These are phyloP conservation scores for Rana temporaria DNA, from an alignment of 2,113 vertebrate species.

Conservation along the genomic window DNA sequence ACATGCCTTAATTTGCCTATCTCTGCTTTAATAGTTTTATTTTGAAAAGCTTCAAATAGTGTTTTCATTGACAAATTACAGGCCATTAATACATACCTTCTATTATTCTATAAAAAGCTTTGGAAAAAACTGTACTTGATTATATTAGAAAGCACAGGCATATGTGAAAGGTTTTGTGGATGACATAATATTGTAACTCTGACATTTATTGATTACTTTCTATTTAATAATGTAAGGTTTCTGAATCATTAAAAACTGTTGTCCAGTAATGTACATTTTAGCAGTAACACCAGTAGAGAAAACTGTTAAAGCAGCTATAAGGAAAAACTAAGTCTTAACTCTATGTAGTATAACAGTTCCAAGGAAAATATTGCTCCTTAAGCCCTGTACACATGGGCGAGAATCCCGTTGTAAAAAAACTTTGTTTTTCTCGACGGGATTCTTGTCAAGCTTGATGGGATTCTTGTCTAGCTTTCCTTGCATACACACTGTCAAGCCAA, in stretches of 20 bases:
- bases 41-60: background rate
- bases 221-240: conserved; percentile 25
- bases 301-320: background rate
- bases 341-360: no score
- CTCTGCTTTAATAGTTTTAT: background rate
- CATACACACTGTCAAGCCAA: no score
- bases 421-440: no score
- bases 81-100: conserved; percentile 1
- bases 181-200: background rate
- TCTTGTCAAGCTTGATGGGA: no score
- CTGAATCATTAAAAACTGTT: conserved; percentile 1
- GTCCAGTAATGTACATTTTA: conserved; percentile 1
- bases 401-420: no score
- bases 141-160: conserved; percentile 23
- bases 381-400: no score
- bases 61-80: conserved; percentile 4
- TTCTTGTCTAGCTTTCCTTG: no score
- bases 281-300: background rate
- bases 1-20: no score
- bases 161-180: conserved; percentile 15
- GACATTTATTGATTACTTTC: conserved; percentile 24
- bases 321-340: no score
- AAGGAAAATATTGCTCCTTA: no score
- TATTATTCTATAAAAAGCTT: conserved; percentile 5
- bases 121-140: background rate